These are phyloP conservation scores for Gambusia affinis DNA, from an alignment of 2,113 vertebrate genomes.

Conservation along the genomic window DNA sequence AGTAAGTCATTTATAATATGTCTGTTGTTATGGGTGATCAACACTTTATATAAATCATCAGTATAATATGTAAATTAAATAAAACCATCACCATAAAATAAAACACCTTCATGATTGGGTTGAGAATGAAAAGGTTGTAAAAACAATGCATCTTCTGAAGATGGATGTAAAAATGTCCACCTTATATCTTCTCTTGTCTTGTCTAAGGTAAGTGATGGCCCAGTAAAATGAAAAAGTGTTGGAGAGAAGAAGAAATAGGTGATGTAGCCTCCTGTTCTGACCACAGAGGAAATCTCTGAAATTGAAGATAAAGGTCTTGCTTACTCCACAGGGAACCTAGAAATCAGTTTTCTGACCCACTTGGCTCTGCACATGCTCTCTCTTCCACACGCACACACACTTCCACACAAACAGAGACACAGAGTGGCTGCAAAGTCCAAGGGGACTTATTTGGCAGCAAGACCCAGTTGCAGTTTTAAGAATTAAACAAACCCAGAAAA, in stretches of 20 bases:
- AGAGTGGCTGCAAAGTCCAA: slow-evolving; percentile 19
- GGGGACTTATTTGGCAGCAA: slow-evolving; percentile 60
- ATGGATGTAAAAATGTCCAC: slow-evolving; percentile 13
- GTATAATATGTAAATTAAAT: too few relatives aligned
- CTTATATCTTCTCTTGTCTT: slow-evolving; percentile 11
- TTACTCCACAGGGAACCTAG: slow-evolving; percentile 54
- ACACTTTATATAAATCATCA: too few relatives aligned
- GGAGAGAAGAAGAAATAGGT: slow-evolving; percentile 42
- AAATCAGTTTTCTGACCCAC: slow-evolving; percentile 71
- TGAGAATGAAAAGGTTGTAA: background rate
- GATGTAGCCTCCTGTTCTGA: slow-evolving; percentile 53
- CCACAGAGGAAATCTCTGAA: slow-evolving; percentile 69
- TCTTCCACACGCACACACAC: background rate
- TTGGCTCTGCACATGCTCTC: slow-evolving; percentile 49
- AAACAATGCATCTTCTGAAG: background rate
- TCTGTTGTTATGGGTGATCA: too few relatives aligned
- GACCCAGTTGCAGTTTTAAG: slow-evolving; percentile 51
- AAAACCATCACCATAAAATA: too few relatives aligned
- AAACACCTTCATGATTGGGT: background rate
- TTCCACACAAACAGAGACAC: slow-evolving; percentile 3
- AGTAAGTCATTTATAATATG: too few relatives aligned
- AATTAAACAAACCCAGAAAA: slow-evolving; percentile 64
- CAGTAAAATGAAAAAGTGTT: slow-evolving; percentile 52
- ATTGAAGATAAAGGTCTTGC: slow-evolving; percentile 68
- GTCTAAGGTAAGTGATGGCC: slow-evolving; percentile 45